Evolutionary conservation across 1,140 invertebrate species (phyloP).

Genomic region (Drosophila sp.): DNA sequence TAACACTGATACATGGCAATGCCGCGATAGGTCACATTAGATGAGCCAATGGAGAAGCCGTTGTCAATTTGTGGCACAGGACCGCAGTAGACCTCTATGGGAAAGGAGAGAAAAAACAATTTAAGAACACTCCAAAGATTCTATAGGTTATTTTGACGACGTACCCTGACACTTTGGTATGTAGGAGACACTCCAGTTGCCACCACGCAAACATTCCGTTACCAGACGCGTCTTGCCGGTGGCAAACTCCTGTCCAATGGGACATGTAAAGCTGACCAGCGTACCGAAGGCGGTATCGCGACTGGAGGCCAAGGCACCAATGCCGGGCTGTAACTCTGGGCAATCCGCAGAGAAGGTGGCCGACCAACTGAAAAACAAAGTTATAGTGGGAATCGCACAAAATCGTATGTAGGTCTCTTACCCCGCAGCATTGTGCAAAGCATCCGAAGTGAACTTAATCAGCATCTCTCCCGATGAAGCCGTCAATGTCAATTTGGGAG

Average conservation of each 20-base stretch:
- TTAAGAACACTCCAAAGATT: neutral
- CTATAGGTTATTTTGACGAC: neutral
- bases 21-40: slow-evolving; percentile 96
- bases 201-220: slow-evolving; percentile 93
- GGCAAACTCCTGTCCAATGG: slow-evolving; percentile 96
- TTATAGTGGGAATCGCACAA: neutral
- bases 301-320: slow-evolving; percentile 94
- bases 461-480: slow-evolving; percentile 96
- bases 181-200: slow-evolving; percentile 95
- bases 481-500: slow-evolving; percentile 94
- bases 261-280: slow-evolving; percentile 94
- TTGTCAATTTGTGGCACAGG: slow-evolving; percentile 99
- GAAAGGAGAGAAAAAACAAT: neutral
- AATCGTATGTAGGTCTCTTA: slow-evolving; percentile 21
- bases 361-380: slow-evolving; percentile 88
- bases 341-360: slow-evolving; percentile 97
- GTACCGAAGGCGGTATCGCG: slow-evolving; percentile 96
- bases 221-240: slow-evolving; percentile 93
- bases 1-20: slow-evolving; percentile 98
- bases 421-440: slow-evolving; percentile 89
- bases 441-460: slow-evolving; percentile 94
- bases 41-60: slow-evolving; percentile 97
- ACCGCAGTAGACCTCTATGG: slow-evolving; percentile 96
- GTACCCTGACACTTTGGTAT: slow-evolving; percentile 95
- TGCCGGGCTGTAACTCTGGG: slow-evolving; percentile 91